Base-by-base conservation (phyloP, 2,113 vertebrate species). In the Cynoglossus semilaevis region DNA sequence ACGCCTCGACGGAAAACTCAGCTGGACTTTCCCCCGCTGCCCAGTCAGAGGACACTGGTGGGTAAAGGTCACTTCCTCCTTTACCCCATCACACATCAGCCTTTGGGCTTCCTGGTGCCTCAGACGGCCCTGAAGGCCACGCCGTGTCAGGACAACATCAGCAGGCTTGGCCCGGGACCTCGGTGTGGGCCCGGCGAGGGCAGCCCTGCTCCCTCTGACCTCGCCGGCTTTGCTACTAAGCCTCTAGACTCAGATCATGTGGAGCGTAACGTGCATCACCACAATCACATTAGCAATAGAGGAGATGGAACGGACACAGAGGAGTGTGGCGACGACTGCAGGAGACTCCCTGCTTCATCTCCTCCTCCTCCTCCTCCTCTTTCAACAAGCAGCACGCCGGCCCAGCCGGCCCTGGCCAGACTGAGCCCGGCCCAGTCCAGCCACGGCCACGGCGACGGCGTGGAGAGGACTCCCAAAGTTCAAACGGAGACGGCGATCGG, bases 21-120 rank as follows among this genome's bases (percentile, higher is more conserved):
- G 44, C 77, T 76, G 86, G 94, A 96, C 82, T 95, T 94, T 74
- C 76, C 94, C 2, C 82, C 90, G 7, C 76, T 94, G 76, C 86
- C 91, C 63, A 83, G 87, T 40, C 91, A 93, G 47, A 88, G 94
- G 85, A 91, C 95, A 59, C 91, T 97, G 70, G 88, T 96, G 69
- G 94, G 95, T 50, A 97, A 96, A 83, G 95, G 95, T 57, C 95
- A 96, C 82, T 96, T 97, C 82, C 70, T 96, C 67, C 93, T 98
- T 60, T 98, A 97, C 74, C 95, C 95, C 56, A 95, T 98, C 80
- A 94, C 95, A 41, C 95, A 88, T 77, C 87, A 98, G 85, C 95
- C 95, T 2, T 85, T 97, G 2, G 95, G 95, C 62, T 98, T 98
- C 87, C 79, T 98, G 41, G 95, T 98, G 71, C 95, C 94, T 70